Base-by-base conservation (phyloP, 1,140 invertebrate species). In the Mycetomoellerius zeteki region DNA sequence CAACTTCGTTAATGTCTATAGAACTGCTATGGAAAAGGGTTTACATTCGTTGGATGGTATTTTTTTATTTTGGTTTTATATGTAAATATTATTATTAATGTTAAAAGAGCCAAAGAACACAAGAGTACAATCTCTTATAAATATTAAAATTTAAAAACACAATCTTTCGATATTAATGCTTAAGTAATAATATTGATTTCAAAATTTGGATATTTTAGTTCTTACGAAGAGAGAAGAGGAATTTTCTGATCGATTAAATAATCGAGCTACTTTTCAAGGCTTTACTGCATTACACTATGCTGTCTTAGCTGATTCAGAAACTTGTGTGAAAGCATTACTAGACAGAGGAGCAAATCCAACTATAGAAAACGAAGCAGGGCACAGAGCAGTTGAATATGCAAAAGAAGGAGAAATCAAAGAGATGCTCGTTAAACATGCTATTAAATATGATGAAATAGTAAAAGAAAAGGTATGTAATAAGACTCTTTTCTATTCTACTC, bases 271-370 rank as follows among this genome's bases (percentile, higher is more conserved):
- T 12, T 99, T 98, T 93, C 96, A 97, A 86, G 98, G 98, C 24
- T 99, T 98, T 94, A 99, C 98, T 73, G 97, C 98, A 62, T 96
- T 99, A 60, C 98, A 99, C 94, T 99, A 99, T 96, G 98, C 98
- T 21, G 98, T 97, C 60, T 94, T 99, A 47, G 96, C 96, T 16
- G 97, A 98, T 95, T 97, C 97, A 91, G 91, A 96, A 27, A 95
- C 96, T 21, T 96, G 97, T 69, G 96, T 97, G 0, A 94, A 95
- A 89, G 93, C 96, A 43, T 95, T 98, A 64, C 92, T 98, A n/a
- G 96, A 97, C 43, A 95, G 94, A 87, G 97, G 97, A 82, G 97
- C 97, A 24, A 96, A 98, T 96, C 97, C 97, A n/a, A 96, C 96
- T 14, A 93, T 96, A 37, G 96, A 97, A 92, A 98, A 98, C 95